These are phyloP conservation scores for Hemithea aestivaria DNA, from an alignment of 2,888 invertebrate species.

Conservation along the genomic window DNA sequence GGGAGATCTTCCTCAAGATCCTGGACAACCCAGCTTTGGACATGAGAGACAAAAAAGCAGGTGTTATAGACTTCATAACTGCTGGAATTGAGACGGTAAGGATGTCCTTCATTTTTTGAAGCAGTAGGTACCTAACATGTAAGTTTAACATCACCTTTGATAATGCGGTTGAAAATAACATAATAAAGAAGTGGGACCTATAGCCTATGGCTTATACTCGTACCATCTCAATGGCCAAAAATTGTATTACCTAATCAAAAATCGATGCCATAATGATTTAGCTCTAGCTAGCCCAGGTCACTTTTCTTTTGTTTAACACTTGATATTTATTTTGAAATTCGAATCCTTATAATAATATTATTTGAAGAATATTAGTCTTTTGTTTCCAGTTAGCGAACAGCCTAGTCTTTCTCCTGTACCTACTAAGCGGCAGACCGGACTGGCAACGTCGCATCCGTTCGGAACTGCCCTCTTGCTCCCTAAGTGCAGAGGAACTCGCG, in stretches of 20 bases:
- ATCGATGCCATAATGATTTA: too few relatives aligned
- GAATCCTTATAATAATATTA: too few relatives aligned
- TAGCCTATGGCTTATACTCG: too few relatives aligned
- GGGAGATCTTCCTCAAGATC: slow-evolving; percentile 87
- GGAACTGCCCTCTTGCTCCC: slow-evolving; percentile 81
- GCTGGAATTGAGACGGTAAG: slow-evolving; percentile 91
- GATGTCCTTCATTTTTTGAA: slow-evolving; percentile 9
- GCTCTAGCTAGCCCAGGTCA: too few relatives aligned
- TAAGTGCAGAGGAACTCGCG: slow-evolving; percentile 79
- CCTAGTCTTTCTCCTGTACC: slow-evolving; percentile 86
- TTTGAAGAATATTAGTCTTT: slow-evolving; percentile 1
- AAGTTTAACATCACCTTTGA: too few relatives aligned
- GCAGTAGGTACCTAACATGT: too few relatives aligned
- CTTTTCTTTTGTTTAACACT: too few relatives aligned
- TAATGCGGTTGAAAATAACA: too few relatives aligned
- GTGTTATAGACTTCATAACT: slow-evolving; percentile 91
- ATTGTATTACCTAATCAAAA: too few relatives aligned
- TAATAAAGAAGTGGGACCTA: too few relatives aligned
- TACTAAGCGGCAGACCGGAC: slow-evolving; percentile 83
- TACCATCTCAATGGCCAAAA: too few relatives aligned
- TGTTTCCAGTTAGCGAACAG: slow-evolving; percentile 85
- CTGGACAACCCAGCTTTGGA: slow-evolving; percentile 85
- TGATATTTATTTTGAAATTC: too few relatives aligned
- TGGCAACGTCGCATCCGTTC: slow-evolving; percentile 83
- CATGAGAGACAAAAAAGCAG: slow-evolving; percentile 89